Evolutionary conservation across 2,113 vertebrate species (phyloP).

Genomic region (Lathamus discolor): DNA sequence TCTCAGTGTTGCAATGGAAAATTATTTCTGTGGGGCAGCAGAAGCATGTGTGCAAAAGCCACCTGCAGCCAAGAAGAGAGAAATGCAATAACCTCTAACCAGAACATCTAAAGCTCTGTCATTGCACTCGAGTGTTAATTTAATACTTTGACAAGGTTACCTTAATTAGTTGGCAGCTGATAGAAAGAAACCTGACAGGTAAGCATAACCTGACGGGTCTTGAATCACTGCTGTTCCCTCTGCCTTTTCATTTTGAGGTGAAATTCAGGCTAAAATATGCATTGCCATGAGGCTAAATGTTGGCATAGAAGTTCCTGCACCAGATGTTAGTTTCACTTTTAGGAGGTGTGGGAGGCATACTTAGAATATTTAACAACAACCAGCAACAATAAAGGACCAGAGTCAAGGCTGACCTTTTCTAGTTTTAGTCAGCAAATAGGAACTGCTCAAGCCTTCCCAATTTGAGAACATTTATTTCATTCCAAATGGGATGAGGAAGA

Average conservation of each 20-base stretch:
- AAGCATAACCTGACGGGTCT: conserved; percentile 18
- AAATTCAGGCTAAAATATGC: neutral
- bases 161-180: conserved; percentile 53
- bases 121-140: conserved; percentile 15
- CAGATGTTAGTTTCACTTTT: conserved; percentile 34
- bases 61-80: neutral
- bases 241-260: neutral
- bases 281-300: neutral
- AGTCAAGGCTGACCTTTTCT: neutral
- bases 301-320: neutral
- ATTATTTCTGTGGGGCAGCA: neutral
- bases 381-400: neutral
- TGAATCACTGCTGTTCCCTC: neutral
- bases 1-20: neutral
- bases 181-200: neutral
- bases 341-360: neutral
- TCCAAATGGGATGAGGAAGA: neutral
- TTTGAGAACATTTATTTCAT: neutral
- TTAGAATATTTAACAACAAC: neutral
- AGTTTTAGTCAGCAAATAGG: neutral
- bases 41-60: neutral
- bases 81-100: neutral
- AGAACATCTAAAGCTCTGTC: neutral
- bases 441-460: neutral
- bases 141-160: conserved; percentile 36